Evolutionary conservation across 2,113 vertebrate species (phyloP).

Genomic region (Hyperopisus bebe): DNA sequence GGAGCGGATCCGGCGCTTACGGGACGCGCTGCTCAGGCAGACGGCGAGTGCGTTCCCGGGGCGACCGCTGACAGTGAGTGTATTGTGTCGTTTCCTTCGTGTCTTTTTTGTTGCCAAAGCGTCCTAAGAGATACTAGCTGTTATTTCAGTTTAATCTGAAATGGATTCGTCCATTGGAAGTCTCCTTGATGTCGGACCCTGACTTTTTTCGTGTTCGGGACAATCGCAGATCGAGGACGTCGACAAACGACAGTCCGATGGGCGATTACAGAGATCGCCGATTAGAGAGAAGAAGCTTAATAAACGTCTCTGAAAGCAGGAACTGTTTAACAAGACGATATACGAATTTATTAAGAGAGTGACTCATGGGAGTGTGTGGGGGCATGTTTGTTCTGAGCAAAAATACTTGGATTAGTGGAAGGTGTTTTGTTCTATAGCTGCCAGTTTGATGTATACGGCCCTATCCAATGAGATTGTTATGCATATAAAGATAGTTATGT

Average conservation of each 20-base stretch:
- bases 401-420: neutral
- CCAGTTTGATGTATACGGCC: neutral
- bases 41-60: neutral
- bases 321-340: neutral
- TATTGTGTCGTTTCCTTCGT: neutral
- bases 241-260: neutral
- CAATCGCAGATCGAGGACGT: neutral
- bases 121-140: neutral
- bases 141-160: neutral
- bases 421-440: neutral
- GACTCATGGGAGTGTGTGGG: neutral
- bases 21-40: neutral
- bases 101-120: neutral
- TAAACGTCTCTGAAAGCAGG: neutral
- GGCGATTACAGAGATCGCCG: neutral
- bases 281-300: constrained; percentile 7
- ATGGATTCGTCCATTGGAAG: neutral
- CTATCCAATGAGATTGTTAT: neutral
- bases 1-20: neutral
- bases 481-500: neutral
- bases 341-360: neutral
- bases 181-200: neutral
- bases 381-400: neutral
- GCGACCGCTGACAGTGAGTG: neutral
- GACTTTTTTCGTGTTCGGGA: neutral